Base-by-base conservation (phyloP, 2,888 invertebrate genomes). In the Aleiodes leptofemur region DNA sequence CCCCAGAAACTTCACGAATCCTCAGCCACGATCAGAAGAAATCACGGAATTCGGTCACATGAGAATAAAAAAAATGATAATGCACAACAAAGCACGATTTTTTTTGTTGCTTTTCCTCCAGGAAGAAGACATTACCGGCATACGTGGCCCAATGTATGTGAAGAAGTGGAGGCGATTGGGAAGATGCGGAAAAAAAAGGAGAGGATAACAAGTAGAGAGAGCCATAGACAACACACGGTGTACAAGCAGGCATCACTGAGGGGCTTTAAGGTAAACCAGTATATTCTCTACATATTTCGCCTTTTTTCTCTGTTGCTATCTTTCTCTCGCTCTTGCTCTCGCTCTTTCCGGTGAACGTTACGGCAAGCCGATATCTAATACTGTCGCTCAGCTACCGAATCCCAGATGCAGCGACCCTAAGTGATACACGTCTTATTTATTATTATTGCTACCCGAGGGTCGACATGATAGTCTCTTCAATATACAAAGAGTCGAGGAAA, bases 341-440 rank as follows among this genome's bases (percentile, higher is more conserved):
- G 50, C 14, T 43, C 43, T 11, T 43, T 11, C 43, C 43, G 43
- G 43, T 66, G 76, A 72, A 80, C 76, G 76, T 81, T 78, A 81
- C 77, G 77, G 78, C 79, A 81, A 81, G 72, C 79, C 80, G 79
- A 81, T 81, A 81, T 81, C 80, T 78, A 78, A 81, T 81, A 79
- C 79, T 70, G 74, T 71, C 70, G 69, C 69, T 72, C 77, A 34
- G 34, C 34, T 61, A 50, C 64, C 73, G 77, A 79, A 76, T 77
- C 76, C 77, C 77, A 79, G 77, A 79, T 78, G 77, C 78, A 80
- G 72, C 77, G 48, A 72, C 75, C 75, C 72, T 77, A 78, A 78
- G 76, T 77, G 77, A 78, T 72, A 77, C 74, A 66, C 74, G 70
- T 72, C 76, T 79, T 80, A 80, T 80, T 80, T 80, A 80, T 80